Evolutionary conservation across 2,113 vertebrate genomes (phyloP).

Genomic region (Electrona antarctica): DNA sequence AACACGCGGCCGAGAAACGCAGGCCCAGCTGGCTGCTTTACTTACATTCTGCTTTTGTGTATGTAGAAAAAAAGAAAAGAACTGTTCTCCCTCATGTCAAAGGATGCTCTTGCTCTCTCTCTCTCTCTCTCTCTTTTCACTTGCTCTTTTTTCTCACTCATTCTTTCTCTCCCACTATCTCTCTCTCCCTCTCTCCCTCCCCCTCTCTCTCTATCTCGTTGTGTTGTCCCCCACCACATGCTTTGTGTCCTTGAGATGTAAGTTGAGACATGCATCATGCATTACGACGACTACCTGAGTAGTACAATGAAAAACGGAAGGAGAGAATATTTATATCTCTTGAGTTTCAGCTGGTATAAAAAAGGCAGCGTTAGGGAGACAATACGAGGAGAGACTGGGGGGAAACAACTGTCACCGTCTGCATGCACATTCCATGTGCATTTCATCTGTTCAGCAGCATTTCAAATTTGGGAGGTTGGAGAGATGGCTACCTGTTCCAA

Average conservation of each 20-base stretch:
- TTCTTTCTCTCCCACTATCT: constrained; percentile 25
- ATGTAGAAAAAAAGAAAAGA: constrained; percentile 66
- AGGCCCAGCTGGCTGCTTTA: constrained; percentile 77
- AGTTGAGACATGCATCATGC: constrained; percentile 37
- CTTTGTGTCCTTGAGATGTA: constrained; percentile 51
- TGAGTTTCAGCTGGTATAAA: constrained; percentile 22
- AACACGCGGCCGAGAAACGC: constrained; percentile 78
- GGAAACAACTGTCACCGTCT: constrained; percentile 40
- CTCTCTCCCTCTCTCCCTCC: background rate
- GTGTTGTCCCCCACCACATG: constrained; percentile 47
- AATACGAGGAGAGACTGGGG: constrained; percentile 39
- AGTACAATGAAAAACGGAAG: no score
- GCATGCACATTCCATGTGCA: constrained; percentile 27
- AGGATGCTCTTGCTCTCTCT: background rate
- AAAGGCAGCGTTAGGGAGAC: constrained; percentile 32
- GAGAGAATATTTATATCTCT: constrained; percentile 27
- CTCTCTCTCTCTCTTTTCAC: background rate
- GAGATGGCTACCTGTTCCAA: constrained; percentile 19
- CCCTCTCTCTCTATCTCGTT: constrained; percentile 19
- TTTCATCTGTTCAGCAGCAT: constrained; percentile 8
- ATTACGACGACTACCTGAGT: constrained; percentile 36
- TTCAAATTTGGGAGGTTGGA: constrained; percentile 24
- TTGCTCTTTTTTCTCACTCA: constrained; percentile 39
- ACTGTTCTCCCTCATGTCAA: constrained; percentile 32
- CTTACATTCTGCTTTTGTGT: constrained; percentile 64